Percentiles rank a stretch among this genome's conserved stretches.
Evolutionary conservation across 2,113 vertebrate genomes (phyloP).

Genomic region (Sisor rabdophorus): DNA sequence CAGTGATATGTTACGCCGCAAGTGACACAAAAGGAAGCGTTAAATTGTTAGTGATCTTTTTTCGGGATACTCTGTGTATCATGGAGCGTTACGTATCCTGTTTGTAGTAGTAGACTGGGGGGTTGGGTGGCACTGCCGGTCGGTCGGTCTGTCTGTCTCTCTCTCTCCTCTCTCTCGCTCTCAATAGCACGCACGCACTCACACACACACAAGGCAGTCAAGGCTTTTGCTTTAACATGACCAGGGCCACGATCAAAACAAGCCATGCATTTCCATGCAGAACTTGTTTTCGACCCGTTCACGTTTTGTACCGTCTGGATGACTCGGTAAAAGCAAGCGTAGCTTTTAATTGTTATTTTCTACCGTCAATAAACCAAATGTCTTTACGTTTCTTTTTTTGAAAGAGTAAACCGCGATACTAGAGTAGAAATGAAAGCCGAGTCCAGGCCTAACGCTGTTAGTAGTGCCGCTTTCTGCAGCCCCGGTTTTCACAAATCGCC

Average conservation of each 20-base stretch:
- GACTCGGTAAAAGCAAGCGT: conserved; percentile 52
- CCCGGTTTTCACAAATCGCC: conserved; percentile 68
- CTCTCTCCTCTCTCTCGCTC: conserved; percentile 5
- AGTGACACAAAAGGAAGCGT: not conserved
- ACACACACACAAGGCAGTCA: conserved; percentile 60
- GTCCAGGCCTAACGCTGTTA: conserved; percentile 66
- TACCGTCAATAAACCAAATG: conserved; percentile 55
- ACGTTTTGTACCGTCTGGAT: conserved; percentile 48
- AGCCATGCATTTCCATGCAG: conserved; percentile 66
- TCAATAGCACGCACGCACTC: conserved; percentile 16
- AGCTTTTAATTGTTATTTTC: conserved; percentile 46
- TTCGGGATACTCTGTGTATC: not conserved
- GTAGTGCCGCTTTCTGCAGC: conserved; percentile 69
- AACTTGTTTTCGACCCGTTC: conserved; percentile 52
- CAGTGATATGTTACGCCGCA: not conserved
- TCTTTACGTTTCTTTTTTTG: conserved; percentile 41
- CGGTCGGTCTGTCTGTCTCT: conserved; percentile 62
- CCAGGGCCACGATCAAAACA: conserved; percentile 68
- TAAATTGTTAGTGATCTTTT: not conserved
- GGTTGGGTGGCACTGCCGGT: conserved; percentile 70
- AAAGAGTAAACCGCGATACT: conserved; percentile 63
- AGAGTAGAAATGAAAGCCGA: conserved; percentile 72
- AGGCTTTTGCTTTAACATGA: conserved; percentile 74
- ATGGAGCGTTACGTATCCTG: not conserved
- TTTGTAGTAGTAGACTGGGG: conserved; percentile 42